Evolutionary conservation across 2,797 vertebrate genomes (phyloP).

Genomic region (Myiothlypis chrysogaster): DNA sequence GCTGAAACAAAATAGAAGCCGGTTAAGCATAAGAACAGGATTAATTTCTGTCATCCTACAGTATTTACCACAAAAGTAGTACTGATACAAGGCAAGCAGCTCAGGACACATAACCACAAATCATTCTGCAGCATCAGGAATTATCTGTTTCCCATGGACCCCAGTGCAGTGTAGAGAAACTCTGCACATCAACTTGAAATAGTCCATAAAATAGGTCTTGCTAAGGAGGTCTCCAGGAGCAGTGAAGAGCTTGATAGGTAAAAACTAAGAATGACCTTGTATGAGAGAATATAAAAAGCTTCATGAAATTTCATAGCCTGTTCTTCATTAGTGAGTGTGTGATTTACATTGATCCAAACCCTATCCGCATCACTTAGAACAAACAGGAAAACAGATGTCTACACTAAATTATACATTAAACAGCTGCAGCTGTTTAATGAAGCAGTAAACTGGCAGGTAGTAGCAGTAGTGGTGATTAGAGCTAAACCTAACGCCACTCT

Average conservation of each 20-base stretch:
- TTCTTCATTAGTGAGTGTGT: neutral
- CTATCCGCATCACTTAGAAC: neutral
- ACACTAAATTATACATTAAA: neutral
- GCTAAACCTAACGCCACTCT: neutral
- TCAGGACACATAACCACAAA: neutral
- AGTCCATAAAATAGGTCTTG: neutral
- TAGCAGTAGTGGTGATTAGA: neutral
- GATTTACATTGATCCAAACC: neutral
- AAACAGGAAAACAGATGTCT: neutral
- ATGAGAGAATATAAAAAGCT: neutral
- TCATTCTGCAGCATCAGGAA: neutral
- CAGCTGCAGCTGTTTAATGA: neutral
- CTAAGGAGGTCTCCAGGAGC: neutral
- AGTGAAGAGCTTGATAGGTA: neutral
- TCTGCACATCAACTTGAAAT: neutral
- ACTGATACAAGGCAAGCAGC: neutral
- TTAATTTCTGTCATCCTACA: neutral
- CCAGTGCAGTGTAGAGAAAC: neutral
- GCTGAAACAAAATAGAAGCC: conserved; percentile 72
- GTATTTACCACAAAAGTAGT: neutral
- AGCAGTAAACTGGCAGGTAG: neutral
- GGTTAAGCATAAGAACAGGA: neutral
- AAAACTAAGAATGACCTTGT: neutral
- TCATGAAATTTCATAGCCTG: neutral
- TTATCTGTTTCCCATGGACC: neutral